Conservation (phyloP, 2,113 vertebrate genomes). For the Baryphthengus martii region DNA sequence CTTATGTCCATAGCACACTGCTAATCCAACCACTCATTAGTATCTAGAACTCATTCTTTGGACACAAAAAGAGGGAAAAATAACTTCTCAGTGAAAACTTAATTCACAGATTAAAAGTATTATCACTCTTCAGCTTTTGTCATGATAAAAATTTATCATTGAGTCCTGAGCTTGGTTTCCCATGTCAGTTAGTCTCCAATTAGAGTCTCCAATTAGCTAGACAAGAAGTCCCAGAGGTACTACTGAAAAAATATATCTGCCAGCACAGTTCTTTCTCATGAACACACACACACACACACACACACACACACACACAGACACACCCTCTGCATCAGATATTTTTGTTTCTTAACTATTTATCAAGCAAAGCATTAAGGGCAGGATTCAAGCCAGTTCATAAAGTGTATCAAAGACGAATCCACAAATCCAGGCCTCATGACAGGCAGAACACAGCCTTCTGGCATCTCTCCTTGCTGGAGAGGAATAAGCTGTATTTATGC, state of each 20-base stretch:
- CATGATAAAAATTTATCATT: neutral
- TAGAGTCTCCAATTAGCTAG: neutral
- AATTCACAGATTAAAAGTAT: neutral
- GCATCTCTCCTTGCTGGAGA: neutral
- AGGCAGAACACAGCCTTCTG: neutral
- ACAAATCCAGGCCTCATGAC: neutral
- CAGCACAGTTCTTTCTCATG: neutral
- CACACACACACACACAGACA: too few relatives aligned
- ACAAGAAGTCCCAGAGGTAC: neutral
- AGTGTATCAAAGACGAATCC: neutral
- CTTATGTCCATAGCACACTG: neutral
- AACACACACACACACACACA: neutral
- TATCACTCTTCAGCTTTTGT: neutral
- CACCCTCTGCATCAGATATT: neutral
- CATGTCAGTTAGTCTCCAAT: neutral
- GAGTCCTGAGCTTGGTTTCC: neutral
- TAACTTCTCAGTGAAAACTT: neutral
- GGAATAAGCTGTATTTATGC: neutral
- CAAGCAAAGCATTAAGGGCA: neutral
- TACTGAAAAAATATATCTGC: neutral
- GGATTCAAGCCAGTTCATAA: neutral
- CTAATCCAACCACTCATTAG: neutral
- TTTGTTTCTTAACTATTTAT: neutral
- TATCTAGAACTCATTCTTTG: neutral
- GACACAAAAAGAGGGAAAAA: neutral